These are phyloP conservation scores for Phalera bucephala DNA, from an alignment of 2,888 invertebrate species.

Conservation along the genomic window DNA sequence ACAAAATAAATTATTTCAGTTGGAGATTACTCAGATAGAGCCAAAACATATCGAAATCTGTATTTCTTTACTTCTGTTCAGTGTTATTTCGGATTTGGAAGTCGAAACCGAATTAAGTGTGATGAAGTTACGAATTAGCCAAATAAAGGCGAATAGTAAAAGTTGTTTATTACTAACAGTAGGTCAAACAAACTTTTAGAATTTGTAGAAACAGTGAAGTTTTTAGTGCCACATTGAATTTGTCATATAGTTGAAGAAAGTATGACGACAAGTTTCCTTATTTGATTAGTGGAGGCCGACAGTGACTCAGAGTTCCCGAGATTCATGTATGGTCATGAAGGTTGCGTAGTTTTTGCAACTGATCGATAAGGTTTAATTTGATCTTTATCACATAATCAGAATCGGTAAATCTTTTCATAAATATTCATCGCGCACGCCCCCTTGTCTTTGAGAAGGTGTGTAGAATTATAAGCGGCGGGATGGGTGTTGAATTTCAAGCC, in stretches of 20 bases:
- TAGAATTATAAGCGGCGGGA: not conserved
- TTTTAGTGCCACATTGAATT: too few species aligned
- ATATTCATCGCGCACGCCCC: not conserved
- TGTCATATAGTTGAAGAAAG: constrained; percentile 35
- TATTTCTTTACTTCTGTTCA: too few species aligned
- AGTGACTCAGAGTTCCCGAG: constrained; percentile 44
- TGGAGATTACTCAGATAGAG: too few species aligned
- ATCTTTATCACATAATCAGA: constrained; percentile 13
- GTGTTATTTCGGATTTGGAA: too few species aligned
- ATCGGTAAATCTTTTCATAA: not conserved
- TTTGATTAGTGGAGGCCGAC: constrained; percentile 25
- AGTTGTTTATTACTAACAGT: too few species aligned
- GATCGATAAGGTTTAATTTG: constrained; percentile 7
- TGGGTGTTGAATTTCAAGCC: not conserved
- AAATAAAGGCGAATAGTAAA: too few species aligned
- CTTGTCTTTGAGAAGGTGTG: not conserved
- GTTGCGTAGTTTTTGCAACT: constrained; percentile 20
- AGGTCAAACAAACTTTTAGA: too few species aligned
- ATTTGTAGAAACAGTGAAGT: too few species aligned
- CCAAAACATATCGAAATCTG: too few species aligned
- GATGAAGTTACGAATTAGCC: too few species aligned
- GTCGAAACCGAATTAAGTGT: too few species aligned
- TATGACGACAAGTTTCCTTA: constrained; percentile 45
- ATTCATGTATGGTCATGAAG: constrained; percentile 37
- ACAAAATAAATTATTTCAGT: too few species aligned